Conservation (phyloP, 2,888 invertebrate species). For the Proisotoma minuta region DNA sequence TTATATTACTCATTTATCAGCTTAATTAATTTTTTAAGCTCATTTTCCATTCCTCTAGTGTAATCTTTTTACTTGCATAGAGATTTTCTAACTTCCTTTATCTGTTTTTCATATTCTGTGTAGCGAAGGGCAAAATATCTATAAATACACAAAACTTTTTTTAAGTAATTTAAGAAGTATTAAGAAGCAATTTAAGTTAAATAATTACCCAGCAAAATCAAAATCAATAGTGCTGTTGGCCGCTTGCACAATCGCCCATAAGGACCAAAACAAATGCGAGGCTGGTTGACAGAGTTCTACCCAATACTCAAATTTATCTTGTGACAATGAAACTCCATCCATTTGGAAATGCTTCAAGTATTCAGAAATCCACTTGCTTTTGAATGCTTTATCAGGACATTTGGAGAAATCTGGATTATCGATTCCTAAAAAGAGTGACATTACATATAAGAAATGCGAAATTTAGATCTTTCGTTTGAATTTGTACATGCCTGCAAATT, state of each 20-base stretch:
- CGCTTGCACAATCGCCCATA: constrained; percentile 87
- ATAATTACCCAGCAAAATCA: constrained; percentile 84
- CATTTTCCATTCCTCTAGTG: no score
- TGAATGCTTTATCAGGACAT: constrained; percentile 75
- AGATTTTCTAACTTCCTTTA: constrained; percentile 16
- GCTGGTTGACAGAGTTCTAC: constrained; percentile 40
- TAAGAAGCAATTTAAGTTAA: no score
- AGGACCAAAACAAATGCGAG: constrained; percentile 83
- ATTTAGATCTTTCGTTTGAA: no score
- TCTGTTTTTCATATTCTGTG: constrained; percentile 28
- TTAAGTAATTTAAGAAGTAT: not conserved
- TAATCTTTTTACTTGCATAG: no score
- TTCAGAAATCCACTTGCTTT: constrained; percentile 69
- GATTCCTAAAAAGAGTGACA: no score
- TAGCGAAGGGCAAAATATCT: constrained; percentile 29
- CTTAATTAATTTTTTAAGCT: no score
- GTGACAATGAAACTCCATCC: not conserved
- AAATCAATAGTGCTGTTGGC: constrained; percentile 86
- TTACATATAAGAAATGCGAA: no score
- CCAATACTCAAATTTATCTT: constrained; percentile 37
- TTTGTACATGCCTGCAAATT: constrained; percentile 90
- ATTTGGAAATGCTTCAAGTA: constrained; percentile 66
- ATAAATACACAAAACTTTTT: not conserved
- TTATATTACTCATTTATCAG: no score
- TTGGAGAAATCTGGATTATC: constrained; percentile 61